These are phyloP conservation scores for Polia nebulosa DNA, from an alignment of 2,888 invertebrate genomes.

Conservation along the genomic window DNA sequence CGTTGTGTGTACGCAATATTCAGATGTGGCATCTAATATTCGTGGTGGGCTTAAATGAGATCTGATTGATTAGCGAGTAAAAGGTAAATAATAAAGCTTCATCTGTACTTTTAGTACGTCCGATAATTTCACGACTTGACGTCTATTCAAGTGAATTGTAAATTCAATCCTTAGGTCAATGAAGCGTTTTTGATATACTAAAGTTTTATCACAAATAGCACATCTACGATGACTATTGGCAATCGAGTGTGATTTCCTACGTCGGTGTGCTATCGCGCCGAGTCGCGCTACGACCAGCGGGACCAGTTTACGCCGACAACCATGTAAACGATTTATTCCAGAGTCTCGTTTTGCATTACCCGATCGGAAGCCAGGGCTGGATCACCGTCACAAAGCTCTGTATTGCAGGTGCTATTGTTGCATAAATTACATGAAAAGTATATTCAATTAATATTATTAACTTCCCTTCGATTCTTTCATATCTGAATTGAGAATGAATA, in stretches of 20 bases:
- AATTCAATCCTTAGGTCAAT: not conserved
- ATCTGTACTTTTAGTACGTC: not conserved
- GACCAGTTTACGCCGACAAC: constrained; percentile 91
- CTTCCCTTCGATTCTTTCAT: constrained; percentile 30
- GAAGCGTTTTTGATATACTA: not conserved
- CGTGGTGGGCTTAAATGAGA: not conserved
- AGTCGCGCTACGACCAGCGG: constrained; percentile 76
- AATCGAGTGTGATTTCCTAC: constrained; percentile 80
- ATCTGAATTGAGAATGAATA: constrained; percentile 37
- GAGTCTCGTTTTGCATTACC: constrained; percentile 90
- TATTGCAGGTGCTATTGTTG: constrained; percentile 56
- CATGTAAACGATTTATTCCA: constrained; percentile 91
- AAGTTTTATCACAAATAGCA: constrained; percentile 43
- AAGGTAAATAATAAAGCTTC: not conserved
- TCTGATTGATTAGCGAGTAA: constrained; percentile 2
- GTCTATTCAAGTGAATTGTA: too few relatives aligned
- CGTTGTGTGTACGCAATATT: constrained; percentile 78
- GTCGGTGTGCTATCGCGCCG: constrained; percentile 73
- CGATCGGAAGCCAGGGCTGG: constrained; percentile 88
- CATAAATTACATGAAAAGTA: constrained; percentile 47
- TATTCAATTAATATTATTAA: constrained; percentile 46
- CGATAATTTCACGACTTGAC: not conserved
- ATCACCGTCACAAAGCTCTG: constrained; percentile 62
- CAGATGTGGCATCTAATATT: constrained; percentile 77
- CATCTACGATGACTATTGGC: constrained; percentile 66